Percentiles rank a stretch among this genome's conserved stretches.
phyloP scores from a whole-genome alignment of 2,113 vertebrate species.

The Melanocharis versteri region DNA sequence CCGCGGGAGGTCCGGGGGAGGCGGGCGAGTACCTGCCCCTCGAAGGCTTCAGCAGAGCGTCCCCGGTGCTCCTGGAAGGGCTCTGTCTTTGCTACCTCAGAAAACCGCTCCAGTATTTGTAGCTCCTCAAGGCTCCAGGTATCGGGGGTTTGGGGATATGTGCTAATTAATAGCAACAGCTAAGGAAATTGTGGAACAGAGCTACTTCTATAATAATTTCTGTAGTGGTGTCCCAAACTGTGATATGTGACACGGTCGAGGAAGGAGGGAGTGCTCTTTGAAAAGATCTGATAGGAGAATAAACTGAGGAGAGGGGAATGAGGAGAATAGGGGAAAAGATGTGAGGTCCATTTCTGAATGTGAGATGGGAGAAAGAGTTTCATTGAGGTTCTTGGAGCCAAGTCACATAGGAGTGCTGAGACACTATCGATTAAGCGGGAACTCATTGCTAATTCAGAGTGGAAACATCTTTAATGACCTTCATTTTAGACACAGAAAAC shows the following conservation, averaged over 20 bases:
- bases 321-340: neutral
- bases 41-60: neutral
- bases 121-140: neutral
- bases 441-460: conserved; percentile 31
- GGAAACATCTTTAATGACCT: conserved; percentile 33
- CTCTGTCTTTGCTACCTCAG: neutral
- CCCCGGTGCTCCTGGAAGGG: neutral
- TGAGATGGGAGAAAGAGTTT: neutral
- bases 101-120: accelerated
- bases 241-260: neutral
- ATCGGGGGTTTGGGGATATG: accelerated
- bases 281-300: neutral
- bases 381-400: neutral
- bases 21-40: accelerated
- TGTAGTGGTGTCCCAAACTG: neutral
- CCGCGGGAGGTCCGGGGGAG: neutral
- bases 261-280: neutral
- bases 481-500: conserved; percentile 10
- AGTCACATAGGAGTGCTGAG: neutral
- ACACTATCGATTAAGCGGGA: neutral
- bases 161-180: too few species aligned
- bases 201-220: neutral
- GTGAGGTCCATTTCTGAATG: neutral
- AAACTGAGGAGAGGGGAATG: neutral
- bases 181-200: neutral